Conservation (phyloP, 2,888 invertebrate species). For the Ditula angustiorana region DNA sequence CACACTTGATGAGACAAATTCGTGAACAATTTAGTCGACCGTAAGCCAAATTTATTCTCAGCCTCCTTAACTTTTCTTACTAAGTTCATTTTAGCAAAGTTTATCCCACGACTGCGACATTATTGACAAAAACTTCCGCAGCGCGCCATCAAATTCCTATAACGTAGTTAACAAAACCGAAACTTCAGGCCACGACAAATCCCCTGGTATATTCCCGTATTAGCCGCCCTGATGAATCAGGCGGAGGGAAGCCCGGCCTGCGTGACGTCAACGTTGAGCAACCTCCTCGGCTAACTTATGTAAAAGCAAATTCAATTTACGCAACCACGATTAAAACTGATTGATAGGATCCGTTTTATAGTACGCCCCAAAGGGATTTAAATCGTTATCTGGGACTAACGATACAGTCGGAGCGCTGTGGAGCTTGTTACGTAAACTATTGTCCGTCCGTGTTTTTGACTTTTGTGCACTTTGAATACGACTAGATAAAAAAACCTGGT, state of each 20-base stretch:
- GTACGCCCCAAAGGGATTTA: conserved; percentile 9
- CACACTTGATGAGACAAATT: too few relatives aligned
- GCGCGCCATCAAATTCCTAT: background rate
- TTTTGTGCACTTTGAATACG: conserved; percentile 4
- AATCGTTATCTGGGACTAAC: conserved; percentile 17
- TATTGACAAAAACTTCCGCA: background rate
- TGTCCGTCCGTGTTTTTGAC: conserved; percentile 18
- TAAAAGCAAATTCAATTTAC: conserved; percentile 42
- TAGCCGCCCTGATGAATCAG: conserved; percentile 59
- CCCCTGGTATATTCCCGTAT: conserved; percentile 42
- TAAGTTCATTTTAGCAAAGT: too few relatives aligned
- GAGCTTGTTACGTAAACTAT: conserved; percentile 27
- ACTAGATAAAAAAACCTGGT: conserved; percentile 28
- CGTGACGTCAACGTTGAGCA: conserved; percentile 61
- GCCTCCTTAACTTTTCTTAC: too few relatives aligned
- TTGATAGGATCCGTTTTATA: conserved; percentile 19
- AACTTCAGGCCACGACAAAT: conserved; percentile 1
- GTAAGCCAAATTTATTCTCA: too few relatives aligned
- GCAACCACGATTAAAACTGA: conserved; percentile 26
- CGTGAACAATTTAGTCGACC: too few relatives aligned
- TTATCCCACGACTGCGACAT: too few relatives aligned
- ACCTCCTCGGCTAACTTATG: conserved; percentile 40
- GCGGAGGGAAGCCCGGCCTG: conserved; percentile 66
- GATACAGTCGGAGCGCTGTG: background rate
- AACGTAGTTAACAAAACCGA: background rate